phyloP scores from a whole-genome alignment of 2,888 invertebrate genomes.

The Pheosia tremula region DNA sequence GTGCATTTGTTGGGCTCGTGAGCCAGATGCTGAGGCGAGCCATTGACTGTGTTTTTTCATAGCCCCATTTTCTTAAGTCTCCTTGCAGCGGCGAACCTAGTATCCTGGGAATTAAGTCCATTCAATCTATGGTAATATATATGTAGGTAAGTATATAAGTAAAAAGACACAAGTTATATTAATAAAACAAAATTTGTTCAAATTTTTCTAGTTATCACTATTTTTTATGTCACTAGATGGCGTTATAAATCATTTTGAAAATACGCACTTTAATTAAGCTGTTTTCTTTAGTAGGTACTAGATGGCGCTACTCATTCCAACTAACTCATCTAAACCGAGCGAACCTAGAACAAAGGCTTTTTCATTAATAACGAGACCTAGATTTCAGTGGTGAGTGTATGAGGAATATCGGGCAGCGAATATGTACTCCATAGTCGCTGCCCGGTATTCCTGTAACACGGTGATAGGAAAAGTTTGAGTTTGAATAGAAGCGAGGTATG shows the following conservation, averaged over 20 bases:
- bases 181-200: neutral
- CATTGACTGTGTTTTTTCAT: too few relatives aligned
- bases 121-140: too few relatives aligned
- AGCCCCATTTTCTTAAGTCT: too few relatives aligned
- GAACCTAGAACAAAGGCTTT: neutral
- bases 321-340: neutral
- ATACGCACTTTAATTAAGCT: neutral
- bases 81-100: too few relatives aligned
- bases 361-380: slow-evolving; percentile 3
- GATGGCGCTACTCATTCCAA: neutral
- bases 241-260: neutral
- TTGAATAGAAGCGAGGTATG: slow-evolving; percentile 7
- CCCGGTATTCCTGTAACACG: slow-evolving; percentile 23
- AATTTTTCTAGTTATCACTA: neutral
- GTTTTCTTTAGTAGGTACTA: neutral
- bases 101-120: too few relatives aligned
- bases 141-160: too few relatives aligned
- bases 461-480: slow-evolving; percentile 40
- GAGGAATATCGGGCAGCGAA: neutral
- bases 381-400: neutral
- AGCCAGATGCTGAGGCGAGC: too few relatives aligned
- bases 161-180: too few relatives aligned
- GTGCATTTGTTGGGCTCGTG: too few relatives aligned
- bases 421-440: neutral
- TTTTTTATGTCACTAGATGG: slow-evolving; percentile 1